Evolutionary conservation across 1,140 invertebrate genomes (phyloP).

Genomic region (Forficula auricularia): DNA sequence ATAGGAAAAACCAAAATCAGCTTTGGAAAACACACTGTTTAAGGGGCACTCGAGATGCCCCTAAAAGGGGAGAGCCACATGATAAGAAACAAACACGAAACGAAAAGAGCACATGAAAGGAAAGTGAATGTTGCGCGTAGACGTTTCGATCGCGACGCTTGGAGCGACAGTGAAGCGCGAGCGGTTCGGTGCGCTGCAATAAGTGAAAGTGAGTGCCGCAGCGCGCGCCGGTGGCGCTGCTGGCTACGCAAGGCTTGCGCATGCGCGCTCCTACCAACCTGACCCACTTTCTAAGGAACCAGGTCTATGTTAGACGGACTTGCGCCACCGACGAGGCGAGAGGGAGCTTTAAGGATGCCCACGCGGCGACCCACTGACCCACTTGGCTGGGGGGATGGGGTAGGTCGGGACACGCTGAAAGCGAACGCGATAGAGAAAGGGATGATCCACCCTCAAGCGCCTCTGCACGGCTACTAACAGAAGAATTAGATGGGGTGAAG

Average conservation of each 20-base stretch:
- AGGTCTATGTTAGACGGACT: constrained; percentile 40
- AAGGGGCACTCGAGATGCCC: too few species aligned
- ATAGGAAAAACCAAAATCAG: constrained; percentile 13
- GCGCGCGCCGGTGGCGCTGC: constrained; percentile 13
- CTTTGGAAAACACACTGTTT: too few species aligned
- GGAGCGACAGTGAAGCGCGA: constrained; percentile 26
- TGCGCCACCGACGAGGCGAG: neutral
- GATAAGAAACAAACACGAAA: too few species aligned
- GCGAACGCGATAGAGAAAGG: too few species aligned
- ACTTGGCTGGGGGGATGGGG: constrained; percentile 28
- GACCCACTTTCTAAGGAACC: constrained; percentile 46
- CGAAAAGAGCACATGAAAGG: too few species aligned
- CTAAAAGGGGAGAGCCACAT: too few species aligned
- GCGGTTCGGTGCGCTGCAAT: constrained; percentile 31
- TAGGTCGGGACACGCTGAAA: constrained; percentile 31
- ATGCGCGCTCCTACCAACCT: constrained; percentile 15
- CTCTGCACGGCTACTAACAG: too few species aligned
- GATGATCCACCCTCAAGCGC: too few species aligned
- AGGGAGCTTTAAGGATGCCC: constrained; percentile 1
- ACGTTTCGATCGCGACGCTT: constrained; percentile 22
- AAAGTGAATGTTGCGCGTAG: constrained; percentile 20
- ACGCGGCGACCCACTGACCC: constrained; percentile 46
- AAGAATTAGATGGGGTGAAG: too few species aligned
- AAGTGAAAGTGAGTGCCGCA: too few species aligned
- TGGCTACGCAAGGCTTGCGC: constrained; percentile 2